phyloP scores from a whole-genome alignment of 2,888 invertebrate species.

The Deilephila porcellus region DNA sequence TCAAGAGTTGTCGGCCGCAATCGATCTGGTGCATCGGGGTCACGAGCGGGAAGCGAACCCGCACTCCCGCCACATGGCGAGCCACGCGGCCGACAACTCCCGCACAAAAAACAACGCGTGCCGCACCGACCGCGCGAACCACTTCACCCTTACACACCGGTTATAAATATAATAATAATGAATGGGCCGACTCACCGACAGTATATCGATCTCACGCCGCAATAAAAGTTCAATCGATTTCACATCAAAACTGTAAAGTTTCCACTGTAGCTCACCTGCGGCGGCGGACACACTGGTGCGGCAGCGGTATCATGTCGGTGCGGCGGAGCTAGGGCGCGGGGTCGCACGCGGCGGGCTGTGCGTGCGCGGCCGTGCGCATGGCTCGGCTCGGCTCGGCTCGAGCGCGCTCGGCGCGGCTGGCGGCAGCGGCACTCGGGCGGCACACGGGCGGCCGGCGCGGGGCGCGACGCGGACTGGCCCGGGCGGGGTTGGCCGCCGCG shows the following conservation, averaged over 20 bases:
- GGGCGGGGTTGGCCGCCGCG: conserved; percentile 46
- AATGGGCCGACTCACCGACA: conserved; percentile 62
- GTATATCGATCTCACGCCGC: conserved; percentile 65
- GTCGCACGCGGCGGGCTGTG: conserved; percentile 42
- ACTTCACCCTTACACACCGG: conserved; percentile 27
- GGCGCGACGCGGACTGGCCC: conserved; percentile 69
- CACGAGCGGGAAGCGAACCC: neutral
- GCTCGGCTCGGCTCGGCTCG: conserved; percentile 40
- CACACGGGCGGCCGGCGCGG: conserved; percentile 69
- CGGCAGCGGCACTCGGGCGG: conserved; percentile 42
- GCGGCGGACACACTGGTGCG: conserved; percentile 59
- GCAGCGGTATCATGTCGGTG: conserved; percentile 60
- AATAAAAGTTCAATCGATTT: conserved; percentile 65
- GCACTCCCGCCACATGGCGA: neutral
- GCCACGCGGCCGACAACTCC: conserved; percentile 2
- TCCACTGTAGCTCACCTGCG: conserved; percentile 64
- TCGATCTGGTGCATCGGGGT: conserved; percentile 3
- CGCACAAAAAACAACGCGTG: conserved; percentile 9
- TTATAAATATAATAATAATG: conserved; percentile 67
- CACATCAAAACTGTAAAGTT: conserved; percentile 66
- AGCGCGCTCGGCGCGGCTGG: conserved; percentile 41
- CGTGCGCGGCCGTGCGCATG: conserved; percentile 44
- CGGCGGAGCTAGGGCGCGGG: conserved; percentile 46
- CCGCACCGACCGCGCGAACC: neutral
- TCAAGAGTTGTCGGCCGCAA: neutral